Evolutionary conservation across 2,888 invertebrate genomes (phyloP), one percentile per base, ranked within the genome.

Genomic region (Macrophya annulata): DNA sequence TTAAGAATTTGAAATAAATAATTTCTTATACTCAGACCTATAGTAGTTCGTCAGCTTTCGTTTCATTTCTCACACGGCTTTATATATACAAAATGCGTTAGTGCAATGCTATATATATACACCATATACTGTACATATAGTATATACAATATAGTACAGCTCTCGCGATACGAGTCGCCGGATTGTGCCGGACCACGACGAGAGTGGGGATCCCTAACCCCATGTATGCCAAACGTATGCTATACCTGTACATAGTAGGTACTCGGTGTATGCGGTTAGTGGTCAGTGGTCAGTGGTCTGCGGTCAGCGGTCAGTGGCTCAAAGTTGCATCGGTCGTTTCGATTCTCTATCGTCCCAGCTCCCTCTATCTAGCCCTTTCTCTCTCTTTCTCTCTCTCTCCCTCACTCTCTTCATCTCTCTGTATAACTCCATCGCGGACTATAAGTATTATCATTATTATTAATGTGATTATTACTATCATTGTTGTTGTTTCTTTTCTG

Each of bases 251-350:
- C 17, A 77, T 77, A 31, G 81, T 81, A 21, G 40, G 40, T 72
- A 81, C 81, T 81, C 81, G 81, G 81, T 81, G 43, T 81, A 81
- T 59, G 81, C 51, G 81, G 81, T 81, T 59, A 62, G 81, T 43
- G 81, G 81, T 81, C 81, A 62, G 81, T 12, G 81, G 81, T 81
- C 81, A 21, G 79, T 37, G 79, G 79, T 79, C 59, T n/a, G 79
- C 59, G 79, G 79, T 79, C 59, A 37, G 79, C 62, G 79, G 81
- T 81, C 81, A 62, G 59, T 43, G 59, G 81, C 81, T 62, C 62
- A 21, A 81, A 81, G 81, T 81, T 81, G 81, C 81, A 81, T 62
- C 81, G 81, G 43, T 81, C 81, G 81, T 43, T 81, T 81, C 81
- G 62, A 62, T 81, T 40, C 81, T 31, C 37, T 76, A 48, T 51